Evolutionary conservation across 2,888 invertebrate species (phyloP), one percentile per base, ranked within the genome.

Genomic region (Eupeodes luniger): DNA sequence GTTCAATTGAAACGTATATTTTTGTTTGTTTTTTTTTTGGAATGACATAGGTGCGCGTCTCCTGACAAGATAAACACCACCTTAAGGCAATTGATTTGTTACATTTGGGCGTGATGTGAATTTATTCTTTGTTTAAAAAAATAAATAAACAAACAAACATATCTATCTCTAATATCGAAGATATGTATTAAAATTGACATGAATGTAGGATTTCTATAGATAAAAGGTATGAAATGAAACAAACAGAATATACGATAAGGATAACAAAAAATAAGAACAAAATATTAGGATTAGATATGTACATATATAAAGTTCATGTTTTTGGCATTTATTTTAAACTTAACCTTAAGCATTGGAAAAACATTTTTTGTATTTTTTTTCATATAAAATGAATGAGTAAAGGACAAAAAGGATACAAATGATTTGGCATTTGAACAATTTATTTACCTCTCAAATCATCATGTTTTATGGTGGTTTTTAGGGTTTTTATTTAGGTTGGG

Each of bases 1-100:
- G 69, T 34, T 66, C 61, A 59, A 78, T 61, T 69, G 47, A 27
- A 49, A 49, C 49, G 57, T 57, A 69, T 79, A 57, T 59, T 47
- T 80, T 27, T 27, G 27, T 27, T 27, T 27, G 1, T 19, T 27
- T 27, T 27, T 27, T 27, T 27, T 27, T 27, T 2, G 27, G 80
- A 87, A 76, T 87, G 86, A 83, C 79, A 82, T 75, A 66, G 82
- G 86, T 86, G 64, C 55, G 49, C 59, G 72, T 72, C 70, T 66
- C 80, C 80, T 80, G 80, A 80, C 80, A 83, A 84, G 84, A 87
- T 87, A 84, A 87, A 87, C 77, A 84, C 80, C 80, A 87, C 84
- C 84, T 81, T 77, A 40, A 77, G 83, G 87, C 84, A 87, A 87
- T 87, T 87, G 87, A 87, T 87, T 87, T 84, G 84, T 84, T 81